phyloP scores from a whole-genome alignment of 2,113 vertebrate genomes.

The Archocentrus centrarchus region DNA sequence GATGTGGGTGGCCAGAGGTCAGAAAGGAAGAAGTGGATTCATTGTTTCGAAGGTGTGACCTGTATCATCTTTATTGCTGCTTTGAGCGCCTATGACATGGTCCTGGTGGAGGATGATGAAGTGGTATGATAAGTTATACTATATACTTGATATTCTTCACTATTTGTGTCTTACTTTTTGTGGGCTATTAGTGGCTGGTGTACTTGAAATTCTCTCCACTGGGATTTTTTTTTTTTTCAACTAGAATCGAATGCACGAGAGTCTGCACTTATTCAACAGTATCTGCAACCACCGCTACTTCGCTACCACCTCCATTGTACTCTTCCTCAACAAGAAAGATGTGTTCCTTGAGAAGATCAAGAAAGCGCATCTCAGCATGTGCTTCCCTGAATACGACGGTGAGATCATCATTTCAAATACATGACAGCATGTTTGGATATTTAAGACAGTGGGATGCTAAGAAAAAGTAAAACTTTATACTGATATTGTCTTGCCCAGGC shows the following conservation, averaged over 20 bases:
- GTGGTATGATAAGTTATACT: constrained; percentile 81
- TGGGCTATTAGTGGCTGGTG: neutral
- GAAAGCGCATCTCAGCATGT: constrained; percentile 98
- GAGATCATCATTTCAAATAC: constrained; percentile 14
- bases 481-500: constrained; percentile 74
- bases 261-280: constrained; percentile 99
- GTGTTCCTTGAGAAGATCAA: constrained; percentile 97
- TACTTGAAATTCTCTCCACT: neutral
- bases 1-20: constrained; percentile 98
- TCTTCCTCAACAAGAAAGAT: constrained; percentile 99
- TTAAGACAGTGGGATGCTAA: neutral
- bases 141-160: neutral
- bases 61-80: constrained; percentile 98
- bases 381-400: constrained; percentile 98
- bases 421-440: neutral
- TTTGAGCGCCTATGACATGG: constrained; percentile 97
- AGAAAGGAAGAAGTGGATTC: constrained; percentile 98
- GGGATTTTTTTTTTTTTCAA: neutral
- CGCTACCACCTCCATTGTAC: constrained; percentile 93
- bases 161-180: neutral
- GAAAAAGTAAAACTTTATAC: neutral
- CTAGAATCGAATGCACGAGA: constrained; percentile 99
- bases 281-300: constrained; percentile 99
- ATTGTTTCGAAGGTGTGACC: constrained; percentile 97
- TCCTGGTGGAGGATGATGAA: constrained; percentile 93